phyloP scores from a whole-genome alignment of 2,888 invertebrate genomes.

The Pyrrhosoma nymphula region DNA sequence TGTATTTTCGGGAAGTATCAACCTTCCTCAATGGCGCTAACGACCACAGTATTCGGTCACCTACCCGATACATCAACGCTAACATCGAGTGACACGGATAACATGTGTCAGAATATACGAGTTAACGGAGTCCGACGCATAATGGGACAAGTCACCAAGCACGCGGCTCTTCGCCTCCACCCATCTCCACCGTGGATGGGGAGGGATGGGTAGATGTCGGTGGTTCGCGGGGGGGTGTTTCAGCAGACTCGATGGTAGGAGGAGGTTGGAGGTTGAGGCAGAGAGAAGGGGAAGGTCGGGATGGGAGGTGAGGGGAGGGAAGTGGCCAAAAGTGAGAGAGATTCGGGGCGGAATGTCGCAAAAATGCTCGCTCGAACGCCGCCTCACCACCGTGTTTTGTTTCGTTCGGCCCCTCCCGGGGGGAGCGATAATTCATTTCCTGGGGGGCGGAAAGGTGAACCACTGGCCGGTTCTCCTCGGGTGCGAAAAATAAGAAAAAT shows the following conservation, averaged over 20 bases:
- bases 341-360: slow-evolving; percentile 10
- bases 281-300: not conserved
- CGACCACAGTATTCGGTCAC: too few species aligned
- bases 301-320: not conserved
- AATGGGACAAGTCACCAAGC: not conserved
- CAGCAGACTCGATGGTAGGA: too few species aligned
- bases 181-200: not conserved
- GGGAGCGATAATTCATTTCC: not conserved
- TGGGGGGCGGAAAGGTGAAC: slow-evolving; percentile 39
- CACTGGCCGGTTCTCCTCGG: not conserved
- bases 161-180: not conserved
- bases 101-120: too few species aligned
- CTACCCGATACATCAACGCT: too few species aligned
- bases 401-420: not conserved
- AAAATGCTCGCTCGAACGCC: not conserved
- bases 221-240: too few species aligned
- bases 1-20: too few species aligned
- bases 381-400: not conserved
- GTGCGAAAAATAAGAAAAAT: not conserved
- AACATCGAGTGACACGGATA: too few species aligned
- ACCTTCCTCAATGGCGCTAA: too few species aligned
- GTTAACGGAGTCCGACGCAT: not conserved
- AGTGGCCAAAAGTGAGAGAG: not conserved
- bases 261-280: not conserved
- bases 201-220: not conserved